A percentile compares a stretch with the other conserved stretches of the same genome.
These are phyloP conservation scores for Campopleginae sp. DNA, from an alignment of 2,888 invertebrate species.

Conservation along the genomic window DNA sequence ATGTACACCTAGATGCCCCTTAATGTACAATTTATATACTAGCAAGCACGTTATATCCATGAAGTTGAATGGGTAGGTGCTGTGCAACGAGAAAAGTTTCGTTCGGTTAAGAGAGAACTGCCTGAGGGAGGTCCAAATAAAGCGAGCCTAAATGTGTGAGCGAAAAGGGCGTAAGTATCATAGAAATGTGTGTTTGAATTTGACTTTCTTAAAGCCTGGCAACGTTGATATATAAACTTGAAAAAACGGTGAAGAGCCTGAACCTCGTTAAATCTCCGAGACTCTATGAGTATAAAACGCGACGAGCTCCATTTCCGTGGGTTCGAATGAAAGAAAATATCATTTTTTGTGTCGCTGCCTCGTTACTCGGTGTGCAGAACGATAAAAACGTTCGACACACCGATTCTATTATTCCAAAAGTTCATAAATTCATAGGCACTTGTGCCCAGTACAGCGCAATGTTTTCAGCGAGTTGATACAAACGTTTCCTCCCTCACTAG, in stretches of 20 bases:
- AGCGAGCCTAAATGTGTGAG: neutral
- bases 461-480: neutral
- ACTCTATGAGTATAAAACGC: conserved; percentile 14
- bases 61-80: neutral
- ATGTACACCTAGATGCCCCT: too few species aligned
- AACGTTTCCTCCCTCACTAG: neutral
- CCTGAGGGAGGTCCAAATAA: neutral
- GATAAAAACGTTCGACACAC: conserved; percentile 30
- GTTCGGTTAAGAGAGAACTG: conserved; percentile 33
- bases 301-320: conserved; percentile 26
- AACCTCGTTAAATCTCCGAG: conserved; percentile 56
- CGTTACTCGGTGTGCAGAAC: neutral
- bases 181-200: neutral
- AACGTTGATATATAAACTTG: neutral
- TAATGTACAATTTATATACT: too few species aligned
- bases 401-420: conserved; percentile 44
- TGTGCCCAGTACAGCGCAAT: neutral
- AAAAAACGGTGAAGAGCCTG: conserved; percentile 1
- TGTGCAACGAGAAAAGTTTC: conserved; percentile 42
- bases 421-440: conserved; percentile 46
- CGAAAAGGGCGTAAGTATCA: neutral
- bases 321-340: conserved; percentile 47
- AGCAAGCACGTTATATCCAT: too few species aligned
- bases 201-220: neutral
- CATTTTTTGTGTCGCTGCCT: conserved; percentile 17